These are phyloP conservation scores for Sinopyrophorus schimmeli DNA, from an alignment of 2,888 invertebrate species.

Conservation along the genomic window DNA sequence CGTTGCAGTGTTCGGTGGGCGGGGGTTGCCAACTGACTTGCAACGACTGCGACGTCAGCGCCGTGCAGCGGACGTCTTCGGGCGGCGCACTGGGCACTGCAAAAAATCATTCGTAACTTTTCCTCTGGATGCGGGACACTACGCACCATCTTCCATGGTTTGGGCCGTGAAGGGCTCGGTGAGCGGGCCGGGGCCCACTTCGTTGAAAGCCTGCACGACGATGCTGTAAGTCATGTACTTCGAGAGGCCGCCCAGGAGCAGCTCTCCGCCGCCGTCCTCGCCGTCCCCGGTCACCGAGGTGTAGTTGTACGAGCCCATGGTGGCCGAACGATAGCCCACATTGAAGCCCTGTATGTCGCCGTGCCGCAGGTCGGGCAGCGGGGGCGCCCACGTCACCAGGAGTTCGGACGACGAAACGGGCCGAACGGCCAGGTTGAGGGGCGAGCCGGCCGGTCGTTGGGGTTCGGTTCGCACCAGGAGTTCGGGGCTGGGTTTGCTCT, in stretches of 20 bases:
- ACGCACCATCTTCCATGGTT: constrained; percentile 72
- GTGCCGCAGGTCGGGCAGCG: constrained; percentile 68
- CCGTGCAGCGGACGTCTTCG: constrained; percentile 74
- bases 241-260: constrained; percentile 64
- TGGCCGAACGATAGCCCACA: constrained; percentile 65
- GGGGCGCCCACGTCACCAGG: constrained; percentile 74
- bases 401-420: constrained; percentile 75
- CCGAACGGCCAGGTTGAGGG: constrained; percentile 67
- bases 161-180: constrained; percentile 69
- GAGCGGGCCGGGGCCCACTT: constrained; percentile 72
- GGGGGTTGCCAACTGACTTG: constrained; percentile 83
- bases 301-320: constrained; percentile 65
- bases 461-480: constrained; percentile 68
- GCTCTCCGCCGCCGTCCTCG: constrained; percentile 68
- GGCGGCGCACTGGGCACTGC: constrained; percentile 80
- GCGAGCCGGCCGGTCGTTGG: constrained; percentile 71
- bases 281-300: constrained; percentile 71
- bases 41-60: constrained; percentile 73
- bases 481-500: constrained; percentile 68
- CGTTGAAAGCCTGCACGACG: constrained; percentile 74
- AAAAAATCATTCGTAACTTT: constrained; percentile 24
- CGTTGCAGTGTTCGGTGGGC: constrained; percentile 72
- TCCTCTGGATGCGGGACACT: background rate
- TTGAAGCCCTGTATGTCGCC: constrained; percentile 74
- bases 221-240: constrained; percentile 71